These are phyloP conservation scores for Arctopsyche grandis DNA, from an alignment of 1,140 invertebrate genomes.

Conservation along the genomic window DNA sequence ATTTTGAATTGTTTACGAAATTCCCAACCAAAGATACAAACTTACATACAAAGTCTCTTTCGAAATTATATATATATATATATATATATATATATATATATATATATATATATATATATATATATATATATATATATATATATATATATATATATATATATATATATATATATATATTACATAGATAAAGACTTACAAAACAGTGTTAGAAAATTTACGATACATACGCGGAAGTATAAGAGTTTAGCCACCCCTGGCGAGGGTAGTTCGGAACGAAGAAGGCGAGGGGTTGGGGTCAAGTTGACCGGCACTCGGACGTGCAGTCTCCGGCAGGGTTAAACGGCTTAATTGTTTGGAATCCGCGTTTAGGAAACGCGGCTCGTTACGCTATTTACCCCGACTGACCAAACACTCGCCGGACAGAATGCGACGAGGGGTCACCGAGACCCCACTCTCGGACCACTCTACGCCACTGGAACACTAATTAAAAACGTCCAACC, in stretches of 20 bases:
- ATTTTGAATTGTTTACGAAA: no score
- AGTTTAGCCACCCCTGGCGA: conserved; percentile 9
- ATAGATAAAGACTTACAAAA: no score
- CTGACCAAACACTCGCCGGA: conserved; percentile 41
- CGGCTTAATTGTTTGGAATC: conserved; percentile 53
- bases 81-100: no score
- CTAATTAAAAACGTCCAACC: conserved; percentile 24
- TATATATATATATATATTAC: no score
- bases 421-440: conserved; percentile 37
- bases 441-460: neutral
- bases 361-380: conserved; percentile 48
- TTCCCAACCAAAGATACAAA: no score
- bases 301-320: conserved; percentile 38
- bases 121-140: no score
- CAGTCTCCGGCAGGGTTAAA: conserved; percentile 46
- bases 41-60: no score
- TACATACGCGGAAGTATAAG: no score
- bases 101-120: no score
- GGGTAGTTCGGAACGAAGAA: neutral
- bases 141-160: no score
- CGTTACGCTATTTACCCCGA: conserved; percentile 52
- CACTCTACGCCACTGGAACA: conserved; percentile 15
- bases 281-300: conserved; percentile 23
- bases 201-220: no score
- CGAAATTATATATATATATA: no score